Evolutionary conservation across 2,888 invertebrate species (phyloP), one percentile per base, ranked within the genome.

Genomic region (Parthenolecanium corni): DNA sequence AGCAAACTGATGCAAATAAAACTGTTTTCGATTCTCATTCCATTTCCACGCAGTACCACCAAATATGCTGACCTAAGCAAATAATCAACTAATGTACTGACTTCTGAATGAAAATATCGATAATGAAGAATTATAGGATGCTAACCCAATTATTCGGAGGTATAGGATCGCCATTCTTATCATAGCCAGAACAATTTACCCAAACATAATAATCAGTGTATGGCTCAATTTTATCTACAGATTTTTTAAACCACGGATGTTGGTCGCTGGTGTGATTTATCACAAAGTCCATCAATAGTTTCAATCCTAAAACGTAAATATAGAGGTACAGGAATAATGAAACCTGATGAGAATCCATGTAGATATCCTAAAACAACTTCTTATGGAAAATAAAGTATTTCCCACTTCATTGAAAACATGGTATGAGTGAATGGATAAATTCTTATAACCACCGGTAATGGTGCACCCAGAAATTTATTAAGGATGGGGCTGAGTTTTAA

Each of bases 1-100:
- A 4, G 82, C 76, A 70, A 89, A 92, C 69, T 88, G 86, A 72
- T 93, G 92, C 1, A 86, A 78, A 72, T 89, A 92, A 71, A 78
- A 89, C 71, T 86, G 84, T 66, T 80, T 74, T 18, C 88, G 78
- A 16, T 71, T 71, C 0, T 78, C 76, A 66, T 80, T 77, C 77
- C 82, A 91, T n/a, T 78, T 77, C 89, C 90, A 89, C 0, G 86
- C 85, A 5, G 83, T 80, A 52, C 83, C 85, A 52, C 81, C 61
- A 14, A 66, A 64, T 31, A 64, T 46, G 11, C 36, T 56, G 21
- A 66, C 20, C 64, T 62, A 24, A n/a, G n/a, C n/a, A n/a, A n/a
- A n/a, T n/a, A n/a, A n/a, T n/a, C n/a, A n/a, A n/a, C n/a, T n/a
- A n/a, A n/a, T n/a, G n/a, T n/a, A n/a, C n/a, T n/a, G n/a, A n/a